Evolutionary conservation across 2,797 vertebrate genomes (phyloP).

Genomic region (Borostomias antarcticus): DNA sequence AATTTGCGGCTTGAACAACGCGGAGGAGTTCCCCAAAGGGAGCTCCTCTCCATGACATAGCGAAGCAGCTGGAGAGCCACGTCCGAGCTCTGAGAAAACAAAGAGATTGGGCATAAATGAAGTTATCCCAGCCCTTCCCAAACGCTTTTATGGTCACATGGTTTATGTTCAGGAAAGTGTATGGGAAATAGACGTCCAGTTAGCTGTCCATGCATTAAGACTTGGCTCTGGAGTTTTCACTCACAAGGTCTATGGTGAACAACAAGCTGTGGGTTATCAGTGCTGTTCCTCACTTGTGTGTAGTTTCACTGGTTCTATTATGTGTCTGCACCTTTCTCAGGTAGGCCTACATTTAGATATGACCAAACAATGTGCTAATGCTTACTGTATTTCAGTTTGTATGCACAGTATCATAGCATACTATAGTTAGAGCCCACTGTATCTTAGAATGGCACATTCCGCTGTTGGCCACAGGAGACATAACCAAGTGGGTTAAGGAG

Average conservation of each 20-base stretch:
- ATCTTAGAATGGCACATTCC: too few species aligned
- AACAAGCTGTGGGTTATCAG: too few species aligned
- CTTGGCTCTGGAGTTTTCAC: not conserved
- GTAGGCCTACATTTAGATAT: too few species aligned
- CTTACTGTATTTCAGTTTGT: too few species aligned
- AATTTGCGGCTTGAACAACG: constrained; percentile 49
- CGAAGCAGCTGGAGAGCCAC: constrained; percentile 53
- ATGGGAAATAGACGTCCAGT: constrained; percentile 9
- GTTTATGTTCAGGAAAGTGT: constrained; percentile 9
- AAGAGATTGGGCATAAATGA: constrained; percentile 33
- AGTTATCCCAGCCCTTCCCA: constrained; percentile 26
- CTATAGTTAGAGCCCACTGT: too few species aligned
- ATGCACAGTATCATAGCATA: too few species aligned
- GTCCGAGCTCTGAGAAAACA: constrained; percentile 27
- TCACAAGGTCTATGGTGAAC: too few species aligned
- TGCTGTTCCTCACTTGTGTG: not conserved
- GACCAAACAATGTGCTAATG: not conserved
- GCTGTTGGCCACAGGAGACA: not conserved
- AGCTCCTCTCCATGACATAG: constrained; percentile 45
- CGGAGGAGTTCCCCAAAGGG: constrained; percentile 48
- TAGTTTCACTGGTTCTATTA: not conserved
- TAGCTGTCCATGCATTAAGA: not conserved
- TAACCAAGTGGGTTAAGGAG: not conserved
- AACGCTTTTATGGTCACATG: constrained; percentile 24
- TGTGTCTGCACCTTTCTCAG: too few species aligned